Percentiles rank a stretch among this genome's conserved stretches.
Conservation (phyloP, 2,888 invertebrate species). For the Leptopilina drosophilae region DNA sequence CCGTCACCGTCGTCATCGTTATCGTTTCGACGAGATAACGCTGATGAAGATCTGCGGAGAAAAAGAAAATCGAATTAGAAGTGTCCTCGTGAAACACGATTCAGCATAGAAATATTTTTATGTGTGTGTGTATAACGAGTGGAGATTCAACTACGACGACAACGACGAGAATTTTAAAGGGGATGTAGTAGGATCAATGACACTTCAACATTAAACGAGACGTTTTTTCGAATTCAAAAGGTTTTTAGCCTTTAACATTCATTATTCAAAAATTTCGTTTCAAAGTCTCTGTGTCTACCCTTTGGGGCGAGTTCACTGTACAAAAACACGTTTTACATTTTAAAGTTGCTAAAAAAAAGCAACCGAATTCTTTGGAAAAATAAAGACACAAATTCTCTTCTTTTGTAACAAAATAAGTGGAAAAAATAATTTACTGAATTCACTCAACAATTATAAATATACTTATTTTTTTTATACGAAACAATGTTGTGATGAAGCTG, state of each 20-base stretch:
- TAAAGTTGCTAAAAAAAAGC: not conserved
- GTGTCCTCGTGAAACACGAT: slow-evolving; percentile 29
- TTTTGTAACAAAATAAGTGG: too few relatives aligned
- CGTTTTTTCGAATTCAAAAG: slow-evolving; percentile 14
- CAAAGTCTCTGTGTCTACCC: slow-evolving; percentile 12
- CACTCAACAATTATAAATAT: too few relatives aligned
- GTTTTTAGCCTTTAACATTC: slow-evolving; percentile 16
- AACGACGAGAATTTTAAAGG: slow-evolving; percentile 24
- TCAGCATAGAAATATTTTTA: slow-evolving; percentile 3
- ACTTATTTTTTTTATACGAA: too few relatives aligned
- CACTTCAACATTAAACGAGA: not conserved
- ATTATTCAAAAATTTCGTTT: slow-evolving; percentile 32
- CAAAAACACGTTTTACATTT: not conserved
- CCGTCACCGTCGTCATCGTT: slow-evolving; percentile 84
- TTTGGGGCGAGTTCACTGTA: slow-evolving; percentile 5
- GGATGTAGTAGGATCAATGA: not conserved
- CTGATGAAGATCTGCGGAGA: slow-evolving; percentile 73
- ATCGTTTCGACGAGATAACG: slow-evolving; percentile 83
- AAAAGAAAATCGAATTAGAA: slow-evolving; percentile 32
- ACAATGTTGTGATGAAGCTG: too few relatives aligned
- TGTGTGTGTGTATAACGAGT: not conserved
- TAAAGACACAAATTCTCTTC: too few relatives aligned
- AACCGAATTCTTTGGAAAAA: too few relatives aligned
- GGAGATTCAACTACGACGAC: not conserved
- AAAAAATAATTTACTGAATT: too few relatives aligned